Base-by-base conservation (phyloP, 2,888 invertebrate genomes). In the Pocota personata region DNA sequence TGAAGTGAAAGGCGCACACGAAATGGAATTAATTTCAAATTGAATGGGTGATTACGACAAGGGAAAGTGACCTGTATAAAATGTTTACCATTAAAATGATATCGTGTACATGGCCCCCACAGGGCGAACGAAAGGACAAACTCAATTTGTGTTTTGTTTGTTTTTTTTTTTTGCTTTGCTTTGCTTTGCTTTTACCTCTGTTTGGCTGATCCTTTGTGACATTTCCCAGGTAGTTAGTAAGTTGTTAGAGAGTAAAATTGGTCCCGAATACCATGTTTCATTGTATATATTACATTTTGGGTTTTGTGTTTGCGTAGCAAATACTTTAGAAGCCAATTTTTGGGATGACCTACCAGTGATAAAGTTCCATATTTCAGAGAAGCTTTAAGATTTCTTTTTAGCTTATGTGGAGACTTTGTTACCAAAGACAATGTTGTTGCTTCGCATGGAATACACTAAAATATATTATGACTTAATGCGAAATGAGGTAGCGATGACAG, bases 21-120 rank as follows among this genome's bases (percentile, higher is more conserved):
- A 32, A 75, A 24, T 64, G 64, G 55, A 32, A 55, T 75, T 75
- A n/a, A 43, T 32, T 75, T 64, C 30, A 64, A 64, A 43, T 75
- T 75, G 55, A 64, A 64, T 52, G 32, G 14, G 19, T 30, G 62
- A 43, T 43, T 50, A 40, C 27, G 32, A 30, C 50, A 8, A 5
- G 19, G 19, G 14, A 16, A 58, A 50, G 27, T 24, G 50, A 50
- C 48, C 37, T 27, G 27, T 37, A 50, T 60, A 60, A 60, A 50
- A 35, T 72, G 60, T 37, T 72, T 50, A 72, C 30, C 37, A 37
- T 35, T 50, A 8, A 37, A 37, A 5, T 19, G 60, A 73, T 52
- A 52, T 40, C 27, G 24, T 37, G 10, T 37, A 37, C 35, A 1
- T 12, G 6, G 27, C 4, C 3, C 16, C 12, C 12, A 27, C 2